phyloP scores from a whole-genome alignment of 2,113 vertebrate genomes.

The Podilymbus podiceps region DNA sequence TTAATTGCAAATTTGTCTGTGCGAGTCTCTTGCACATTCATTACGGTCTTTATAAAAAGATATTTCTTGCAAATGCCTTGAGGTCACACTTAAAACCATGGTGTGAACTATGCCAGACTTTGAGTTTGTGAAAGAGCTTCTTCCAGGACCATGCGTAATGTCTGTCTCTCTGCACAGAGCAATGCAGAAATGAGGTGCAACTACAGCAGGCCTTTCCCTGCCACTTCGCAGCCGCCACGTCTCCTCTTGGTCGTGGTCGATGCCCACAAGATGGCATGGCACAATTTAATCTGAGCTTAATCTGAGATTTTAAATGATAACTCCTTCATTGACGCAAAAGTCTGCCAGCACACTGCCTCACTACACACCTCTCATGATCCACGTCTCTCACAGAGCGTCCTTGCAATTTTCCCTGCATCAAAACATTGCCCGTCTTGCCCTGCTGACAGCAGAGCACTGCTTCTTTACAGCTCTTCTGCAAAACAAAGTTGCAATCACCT shows the following conservation, averaged over 20 bases:
- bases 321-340: conserved; percentile 4
- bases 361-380: background rate
- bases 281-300: conserved; percentile 13
- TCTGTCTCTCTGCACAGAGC: background rate
- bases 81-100: conserved; percentile 19
- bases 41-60: background rate
- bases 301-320: conserved; percentile 17
- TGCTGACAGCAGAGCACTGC: background rate
- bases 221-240: background rate
- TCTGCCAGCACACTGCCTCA: background rate
- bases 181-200: background rate
- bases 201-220: background rate
- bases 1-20: background rate
- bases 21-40: background rate
- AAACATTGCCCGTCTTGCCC: background rate
- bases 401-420: background rate
- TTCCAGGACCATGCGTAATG: background rate
- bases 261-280: background rate
- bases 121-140: background rate
- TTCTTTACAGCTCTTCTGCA: background rate
- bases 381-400: background rate
- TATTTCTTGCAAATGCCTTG: conserved; percentile 11
- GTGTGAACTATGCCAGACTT: conserved; percentile 48
- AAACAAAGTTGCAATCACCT: background rate
- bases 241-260: background rate